Percentiles rank a stretch among this genome's conserved stretches.
These are phyloP conservation scores for Piscicola geometra DNA, from an alignment of 2,888 invertebrate genomes.

Conservation along the genomic window DNA sequence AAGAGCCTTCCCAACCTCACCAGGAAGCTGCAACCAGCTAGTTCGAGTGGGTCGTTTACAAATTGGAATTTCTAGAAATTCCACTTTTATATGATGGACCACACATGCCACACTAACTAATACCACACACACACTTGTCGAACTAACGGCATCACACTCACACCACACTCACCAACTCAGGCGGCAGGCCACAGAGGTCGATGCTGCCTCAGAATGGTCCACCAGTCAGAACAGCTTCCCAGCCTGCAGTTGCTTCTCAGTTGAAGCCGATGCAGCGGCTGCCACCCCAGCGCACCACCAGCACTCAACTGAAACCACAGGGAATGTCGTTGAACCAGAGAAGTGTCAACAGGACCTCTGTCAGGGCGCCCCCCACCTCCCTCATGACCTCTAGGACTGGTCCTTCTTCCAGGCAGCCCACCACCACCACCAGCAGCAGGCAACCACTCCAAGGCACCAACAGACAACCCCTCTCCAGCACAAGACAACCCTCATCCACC, in stretches of 20 bases:
- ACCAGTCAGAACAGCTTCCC: slow-evolving; percentile 13
- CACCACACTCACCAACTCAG: too few relatives aligned
- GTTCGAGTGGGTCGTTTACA: too few relatives aligned
- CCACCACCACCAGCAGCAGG: not conserved
- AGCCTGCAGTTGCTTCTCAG: slow-evolving; percentile 2
- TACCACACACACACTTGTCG: too few relatives aligned
- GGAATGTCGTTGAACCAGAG: not conserved
- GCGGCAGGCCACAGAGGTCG: not conserved
- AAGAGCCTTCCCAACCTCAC: slow-evolving; percentile 6
- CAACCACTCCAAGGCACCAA: not conserved
- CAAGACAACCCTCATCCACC: too few relatives aligned
- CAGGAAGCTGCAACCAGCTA: not conserved
- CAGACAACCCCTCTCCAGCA: too few relatives aligned
- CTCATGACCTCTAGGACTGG: not conserved
- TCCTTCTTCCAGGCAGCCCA: not conserved
- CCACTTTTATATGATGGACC: too few relatives aligned
- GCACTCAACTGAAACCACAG: slow-evolving; percentile 10
- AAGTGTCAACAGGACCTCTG: not conserved
- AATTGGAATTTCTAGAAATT: too few relatives aligned
- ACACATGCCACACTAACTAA: too few relatives aligned
- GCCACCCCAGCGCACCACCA: not conserved
- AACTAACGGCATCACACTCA: too few relatives aligned
- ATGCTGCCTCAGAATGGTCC: slow-evolving; percentile 3
- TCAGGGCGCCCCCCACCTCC: not conserved
- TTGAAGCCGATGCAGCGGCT: not conserved